Conservation (phyloP, 2,888 invertebrate genomes). For the Lingula anatina region DNA sequence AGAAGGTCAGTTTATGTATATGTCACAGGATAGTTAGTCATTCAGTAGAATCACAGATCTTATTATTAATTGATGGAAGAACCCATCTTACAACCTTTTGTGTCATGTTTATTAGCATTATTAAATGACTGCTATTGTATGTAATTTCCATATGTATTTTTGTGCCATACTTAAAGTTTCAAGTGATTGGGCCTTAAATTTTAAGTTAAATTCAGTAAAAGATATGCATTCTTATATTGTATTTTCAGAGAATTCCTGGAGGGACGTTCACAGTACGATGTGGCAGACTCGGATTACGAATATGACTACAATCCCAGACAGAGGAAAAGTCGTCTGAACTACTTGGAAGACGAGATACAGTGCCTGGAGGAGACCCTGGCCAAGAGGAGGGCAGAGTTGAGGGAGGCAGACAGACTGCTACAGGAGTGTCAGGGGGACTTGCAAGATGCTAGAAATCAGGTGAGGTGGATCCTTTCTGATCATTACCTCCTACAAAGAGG, state of each 20-base stretch:
- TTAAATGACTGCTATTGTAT: too few relatives aligned
- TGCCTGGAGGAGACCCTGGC: constrained; percentile 43
- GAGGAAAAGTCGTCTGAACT: constrained; percentile 25
- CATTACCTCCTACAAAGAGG: too few relatives aligned
- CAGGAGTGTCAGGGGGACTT: constrained; percentile 37
- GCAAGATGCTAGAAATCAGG: constrained; percentile 36
- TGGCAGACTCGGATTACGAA: constrained; percentile 22
- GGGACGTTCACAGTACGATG: constrained; percentile 3
- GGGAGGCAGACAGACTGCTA: constrained; percentile 37
- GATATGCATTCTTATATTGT: too few relatives aligned
- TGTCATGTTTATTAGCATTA: too few relatives aligned
- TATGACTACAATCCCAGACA: constrained; percentile 28
- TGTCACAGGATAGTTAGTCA: too few relatives aligned
- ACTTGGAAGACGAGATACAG: constrained; percentile 34
- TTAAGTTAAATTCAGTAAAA: constrained; percentile 1
- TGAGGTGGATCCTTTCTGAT: constrained; percentile 11
- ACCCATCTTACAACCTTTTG: too few relatives aligned
- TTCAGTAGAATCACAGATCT: too few relatives aligned
- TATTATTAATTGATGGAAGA: too few relatives aligned
- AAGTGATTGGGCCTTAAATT: background rate
- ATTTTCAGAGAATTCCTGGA: constrained; percentile 11
- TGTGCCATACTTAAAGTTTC: too few relatives aligned
- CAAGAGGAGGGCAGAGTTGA: constrained; percentile 37
- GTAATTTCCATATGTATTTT: too few relatives aligned
- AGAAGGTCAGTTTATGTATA: background rate